Percentiles rank a stretch among this genome's conserved stretches.
Evolutionary conservation across 2,888 invertebrate species (phyloP).

Genomic region (Corbicula japonica): DNA sequence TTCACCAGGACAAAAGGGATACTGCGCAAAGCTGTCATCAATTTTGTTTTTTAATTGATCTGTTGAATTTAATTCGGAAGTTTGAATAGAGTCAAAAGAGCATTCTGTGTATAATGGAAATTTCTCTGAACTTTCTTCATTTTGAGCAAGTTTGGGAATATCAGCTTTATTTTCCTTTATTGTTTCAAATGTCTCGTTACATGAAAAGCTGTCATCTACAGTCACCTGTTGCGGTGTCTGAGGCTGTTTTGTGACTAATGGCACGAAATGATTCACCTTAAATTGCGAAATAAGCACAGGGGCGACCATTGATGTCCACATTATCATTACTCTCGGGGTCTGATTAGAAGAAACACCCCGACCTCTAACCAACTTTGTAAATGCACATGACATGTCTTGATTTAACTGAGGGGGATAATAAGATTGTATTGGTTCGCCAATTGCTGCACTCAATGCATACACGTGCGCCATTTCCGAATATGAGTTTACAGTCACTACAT

Average conservation of each 20-base stretch:
- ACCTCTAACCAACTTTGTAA: background rate
- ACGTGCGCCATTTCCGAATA: slow-evolving; percentile 34
- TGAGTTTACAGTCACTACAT: background rate
- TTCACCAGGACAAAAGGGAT: too few species aligned
- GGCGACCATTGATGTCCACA: background rate
- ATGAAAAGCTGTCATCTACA: too few species aligned
- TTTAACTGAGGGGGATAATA: slow-evolving; percentile 11
- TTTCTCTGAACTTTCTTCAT: too few species aligned
- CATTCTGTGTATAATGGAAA: too few species aligned
- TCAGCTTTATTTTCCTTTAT: too few species aligned
- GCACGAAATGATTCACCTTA: background rate
- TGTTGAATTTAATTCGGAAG: too few species aligned
- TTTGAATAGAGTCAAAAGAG: too few species aligned
- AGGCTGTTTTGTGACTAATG: background rate
- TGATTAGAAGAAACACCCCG: background rate
- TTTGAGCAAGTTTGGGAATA: too few species aligned
- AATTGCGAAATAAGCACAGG: background rate
- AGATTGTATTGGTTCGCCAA: slow-evolving; percentile 12
- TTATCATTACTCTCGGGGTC: background rate
- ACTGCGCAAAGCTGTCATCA: too few species aligned
- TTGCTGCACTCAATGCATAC: slow-evolving; percentile 30
- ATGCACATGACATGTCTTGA: slow-evolving; percentile 1
- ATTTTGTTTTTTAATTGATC: too few species aligned
- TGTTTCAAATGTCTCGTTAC: too few species aligned
- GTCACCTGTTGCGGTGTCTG: background rate